Percentiles rank a stretch among this genome's conserved stretches.
These are phyloP conservation scores for Pandion haliaetus DNA, from an alignment of 2,113 vertebrate genomes.

Conservation along the genomic window DNA sequence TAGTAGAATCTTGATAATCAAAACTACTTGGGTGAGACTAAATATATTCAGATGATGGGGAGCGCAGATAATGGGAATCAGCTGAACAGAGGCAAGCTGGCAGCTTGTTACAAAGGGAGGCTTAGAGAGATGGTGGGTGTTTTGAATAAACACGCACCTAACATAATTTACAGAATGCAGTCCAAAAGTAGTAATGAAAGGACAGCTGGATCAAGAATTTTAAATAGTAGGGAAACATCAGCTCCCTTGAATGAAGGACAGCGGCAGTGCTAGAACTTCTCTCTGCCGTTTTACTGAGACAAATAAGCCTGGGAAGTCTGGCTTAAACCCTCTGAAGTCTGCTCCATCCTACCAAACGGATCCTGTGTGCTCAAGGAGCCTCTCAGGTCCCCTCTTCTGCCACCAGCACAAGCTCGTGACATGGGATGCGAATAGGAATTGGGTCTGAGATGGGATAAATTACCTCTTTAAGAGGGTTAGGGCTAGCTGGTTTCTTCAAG, in stretches of 20 bases:
- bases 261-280: not conserved
- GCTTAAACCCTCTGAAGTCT: not conserved
- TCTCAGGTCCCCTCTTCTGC: not conserved
- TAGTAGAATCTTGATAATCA: slow-evolving; percentile 56
- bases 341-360: not conserved
- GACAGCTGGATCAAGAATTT: not conserved
- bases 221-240: not conserved
- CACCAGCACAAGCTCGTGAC: not conserved
- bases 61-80: slow-evolving; percentile 42
- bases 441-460: not conserved
- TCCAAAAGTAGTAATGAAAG: not conserved
- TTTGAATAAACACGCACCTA: slow-evolving; percentile 24
- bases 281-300: not conserved
- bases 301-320: not conserved
- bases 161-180: not conserved
- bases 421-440: not conserved
- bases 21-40: slow-evolving; percentile 64
- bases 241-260: not conserved
- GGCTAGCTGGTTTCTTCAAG: not conserved
- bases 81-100: slow-evolving; percentile 34
- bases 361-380: not conserved
- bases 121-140: not conserved
- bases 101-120: not conserved
- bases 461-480: not conserved
- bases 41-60: slow-evolving; percentile 19